Evolutionary conservation across 2,888 invertebrate species (phyloP).

Genomic region (Athripsodes cinereus): DNA sequence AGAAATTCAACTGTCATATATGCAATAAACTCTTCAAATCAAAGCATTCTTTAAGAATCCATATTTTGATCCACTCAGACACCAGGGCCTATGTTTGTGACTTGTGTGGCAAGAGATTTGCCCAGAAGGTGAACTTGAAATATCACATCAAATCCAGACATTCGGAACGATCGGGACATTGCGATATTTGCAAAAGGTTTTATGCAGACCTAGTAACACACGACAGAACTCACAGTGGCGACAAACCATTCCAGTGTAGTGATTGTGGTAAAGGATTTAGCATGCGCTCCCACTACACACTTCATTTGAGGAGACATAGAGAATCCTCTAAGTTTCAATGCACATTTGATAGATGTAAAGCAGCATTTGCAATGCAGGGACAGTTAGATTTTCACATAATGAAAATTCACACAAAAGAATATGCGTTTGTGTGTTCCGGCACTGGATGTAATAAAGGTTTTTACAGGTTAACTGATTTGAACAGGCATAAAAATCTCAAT

Average conservation of each 20-base stretch:
- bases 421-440: constrained; percentile 39
- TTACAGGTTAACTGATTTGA: constrained; percentile 5
- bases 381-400: constrained; percentile 45
- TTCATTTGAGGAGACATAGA: constrained; percentile 41
- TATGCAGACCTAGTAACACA: constrained; percentile 51
- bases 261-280: constrained; percentile 39
- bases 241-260: constrained; percentile 42
- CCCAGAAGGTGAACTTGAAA: constrained; percentile 50
- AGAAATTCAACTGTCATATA: constrained; percentile 17
- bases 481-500: constrained; percentile 6
- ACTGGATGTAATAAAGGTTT: constrained; percentile 25
- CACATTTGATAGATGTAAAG: constrained; percentile 39
- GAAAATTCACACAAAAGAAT: constrained; percentile 44
- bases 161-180: constrained; percentile 51
- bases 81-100: constrained; percentile 41
- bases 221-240: constrained; percentile 53
- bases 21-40: constrained; percentile 22
- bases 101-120: constrained; percentile 45
- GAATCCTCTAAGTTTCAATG: constrained; percentile 43
- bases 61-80: constrained; percentile 35
- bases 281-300: constrained; percentile 38
- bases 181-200: constrained; percentile 47
- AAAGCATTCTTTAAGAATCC: constrained; percentile 10
- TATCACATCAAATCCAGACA: constrained; percentile 51
- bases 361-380: constrained; percentile 40